Conservation (phyloP, 2,797 vertebrate genomes). For the Serranus cabrilla region DNA sequence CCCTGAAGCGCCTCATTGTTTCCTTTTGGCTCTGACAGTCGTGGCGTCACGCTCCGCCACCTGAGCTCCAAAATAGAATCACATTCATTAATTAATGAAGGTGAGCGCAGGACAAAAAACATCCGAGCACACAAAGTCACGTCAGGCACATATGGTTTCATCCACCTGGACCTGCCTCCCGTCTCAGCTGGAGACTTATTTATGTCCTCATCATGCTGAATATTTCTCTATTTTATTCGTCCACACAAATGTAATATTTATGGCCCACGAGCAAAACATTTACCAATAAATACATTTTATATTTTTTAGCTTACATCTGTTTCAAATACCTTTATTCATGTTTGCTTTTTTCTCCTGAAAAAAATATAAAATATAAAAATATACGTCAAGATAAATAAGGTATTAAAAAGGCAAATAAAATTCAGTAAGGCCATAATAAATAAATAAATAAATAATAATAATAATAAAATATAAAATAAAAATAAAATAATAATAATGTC, state of each 20-base stretch:
- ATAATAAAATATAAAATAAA: too few relatives aligned
- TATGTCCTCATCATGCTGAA: neutral
- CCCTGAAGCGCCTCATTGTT: neutral
- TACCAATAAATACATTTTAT: neutral
- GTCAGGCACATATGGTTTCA: neutral
- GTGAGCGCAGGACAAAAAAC: neutral
- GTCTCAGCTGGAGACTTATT: constrained; percentile 5
- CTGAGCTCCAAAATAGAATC: constrained; percentile 5
- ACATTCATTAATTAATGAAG: constrained; percentile 25
- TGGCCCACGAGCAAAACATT: neutral
- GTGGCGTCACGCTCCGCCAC: neutral
- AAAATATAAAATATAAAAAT: too few relatives aligned
- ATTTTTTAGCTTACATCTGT: too few relatives aligned
- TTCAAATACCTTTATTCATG: too few relatives aligned
- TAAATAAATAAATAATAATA: too few relatives aligned
- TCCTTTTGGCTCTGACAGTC: neutral
- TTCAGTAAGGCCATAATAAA: too few relatives aligned
- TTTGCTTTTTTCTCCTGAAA: too few relatives aligned
- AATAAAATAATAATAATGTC: too few relatives aligned
- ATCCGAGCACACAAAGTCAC: constrained; percentile 1
- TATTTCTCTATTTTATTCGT: neutral
- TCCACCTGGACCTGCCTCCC: neutral
- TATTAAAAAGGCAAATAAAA: too few relatives aligned
- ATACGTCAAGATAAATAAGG: too few relatives aligned
- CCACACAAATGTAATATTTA: neutral